Percentiles rank a stretch among this genome's conserved stretches.
phyloP scores from a whole-genome alignment of 2,113 vertebrate genomes.

The Embiotoca jacksoni region DNA sequence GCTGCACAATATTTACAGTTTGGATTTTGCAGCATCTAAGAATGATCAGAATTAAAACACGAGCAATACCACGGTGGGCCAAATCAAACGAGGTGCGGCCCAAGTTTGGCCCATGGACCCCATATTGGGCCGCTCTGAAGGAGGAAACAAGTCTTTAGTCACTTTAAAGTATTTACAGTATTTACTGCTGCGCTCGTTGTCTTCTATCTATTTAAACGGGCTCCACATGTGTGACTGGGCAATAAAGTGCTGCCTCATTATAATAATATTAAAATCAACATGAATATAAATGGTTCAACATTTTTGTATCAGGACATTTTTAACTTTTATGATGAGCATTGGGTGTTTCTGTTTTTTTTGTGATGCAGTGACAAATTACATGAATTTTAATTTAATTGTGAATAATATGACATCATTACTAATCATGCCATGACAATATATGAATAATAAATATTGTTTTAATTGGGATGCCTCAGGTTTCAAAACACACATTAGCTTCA shows the following conservation, averaged over 20 bases:
- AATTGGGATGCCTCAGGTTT: constrained; percentile 27
- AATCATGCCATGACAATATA: constrained; percentile 20
- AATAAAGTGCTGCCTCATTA: not conserved
- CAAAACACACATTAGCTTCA: constrained; percentile 35
- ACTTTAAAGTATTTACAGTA: no score
- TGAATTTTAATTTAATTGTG: constrained; percentile 5
- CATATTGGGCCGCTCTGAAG: no score
- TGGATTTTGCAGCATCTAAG: no score
- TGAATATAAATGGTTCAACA: not conserved
- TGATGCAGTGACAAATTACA: not conserved
- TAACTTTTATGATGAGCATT: not conserved
- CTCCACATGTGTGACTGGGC: not conserved
- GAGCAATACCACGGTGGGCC: no score
- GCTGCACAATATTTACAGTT: no score
- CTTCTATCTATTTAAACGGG: no score
- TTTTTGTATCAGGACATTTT: not conserved
- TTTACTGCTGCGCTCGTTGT: no score
- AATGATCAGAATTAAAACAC: no score
- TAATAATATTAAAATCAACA: not conserved
- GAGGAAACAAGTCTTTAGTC: no score
- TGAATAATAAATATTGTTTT: constrained; percentile 10
- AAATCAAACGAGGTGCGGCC: no score
- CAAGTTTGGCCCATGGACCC: no score
- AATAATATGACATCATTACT: constrained; percentile 22
- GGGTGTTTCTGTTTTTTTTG: no score